These are phyloP conservation scores for Minunthozetes semirufus DNA, from an alignment of 2,888 invertebrate species.

Conservation along the genomic window DNA sequence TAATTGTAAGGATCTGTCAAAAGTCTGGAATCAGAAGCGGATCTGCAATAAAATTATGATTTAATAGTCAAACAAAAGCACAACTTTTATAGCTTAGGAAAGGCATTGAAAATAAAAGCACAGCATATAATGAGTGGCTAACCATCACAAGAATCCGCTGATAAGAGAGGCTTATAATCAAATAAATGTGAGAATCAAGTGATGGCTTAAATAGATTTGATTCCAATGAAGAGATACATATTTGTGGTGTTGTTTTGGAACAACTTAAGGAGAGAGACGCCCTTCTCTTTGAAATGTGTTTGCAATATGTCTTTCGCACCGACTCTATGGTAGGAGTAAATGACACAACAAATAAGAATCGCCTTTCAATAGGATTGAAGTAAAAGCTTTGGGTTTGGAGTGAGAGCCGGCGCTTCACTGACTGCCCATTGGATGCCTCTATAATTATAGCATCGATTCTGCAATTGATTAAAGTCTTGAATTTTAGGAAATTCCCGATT, in stretches of 20 bases:
- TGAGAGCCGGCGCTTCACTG: neutral
- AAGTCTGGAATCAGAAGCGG: neutral
- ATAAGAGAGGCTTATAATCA: neutral
- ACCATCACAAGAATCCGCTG: neutral
- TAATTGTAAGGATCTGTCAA: neutral
- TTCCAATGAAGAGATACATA: neutral
- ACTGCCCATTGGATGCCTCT: conserved; percentile 3
- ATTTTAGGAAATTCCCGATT: neutral
- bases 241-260: neutral
- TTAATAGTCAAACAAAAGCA: neutral
- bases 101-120: neutral
- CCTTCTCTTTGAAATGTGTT: neutral
- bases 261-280: neutral
- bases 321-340: conserved; percentile 16
- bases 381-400: neutral
- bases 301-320: neutral
- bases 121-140: neutral
- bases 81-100: neutral
- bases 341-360: neutral
- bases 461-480: neutral
- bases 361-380: neutral
- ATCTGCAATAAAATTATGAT: neutral
- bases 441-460: neutral
- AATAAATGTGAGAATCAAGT: neutral
- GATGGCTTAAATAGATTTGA: neutral